These are phyloP conservation scores for Porites divaricata DNA, from an alignment of 92 coral and sea anemone species.

Conservation along the genomic window DNA sequence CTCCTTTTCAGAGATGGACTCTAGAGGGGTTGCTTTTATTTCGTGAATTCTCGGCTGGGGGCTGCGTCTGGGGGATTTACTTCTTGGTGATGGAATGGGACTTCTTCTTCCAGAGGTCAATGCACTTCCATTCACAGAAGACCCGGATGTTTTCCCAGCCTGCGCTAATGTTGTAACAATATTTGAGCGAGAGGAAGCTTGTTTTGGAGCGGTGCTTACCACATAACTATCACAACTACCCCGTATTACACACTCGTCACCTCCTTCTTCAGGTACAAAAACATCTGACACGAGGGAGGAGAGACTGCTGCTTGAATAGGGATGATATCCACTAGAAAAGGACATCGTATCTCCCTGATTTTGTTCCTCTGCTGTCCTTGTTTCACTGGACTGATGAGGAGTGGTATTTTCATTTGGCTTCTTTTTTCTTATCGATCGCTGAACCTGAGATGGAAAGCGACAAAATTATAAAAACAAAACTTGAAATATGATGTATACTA, in stretches of 20 bases:
- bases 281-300: constrained; percentile 27
- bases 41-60: constrained; percentile 22
- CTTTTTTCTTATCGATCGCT: constrained; percentile 10
- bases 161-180: constrained; percentile 23
- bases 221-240: background rate
- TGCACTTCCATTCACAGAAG: background rate
- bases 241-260: constrained; percentile 5
- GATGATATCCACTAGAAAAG: constrained; percentile 40
- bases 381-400: background rate
- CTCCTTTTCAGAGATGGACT: constrained; percentile 9
- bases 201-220: background rate
- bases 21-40: background rate
- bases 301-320: constrained; percentile 29
- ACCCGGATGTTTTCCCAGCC: constrained; percentile 6
- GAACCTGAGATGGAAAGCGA: constrained; percentile 7
- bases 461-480: background rate
- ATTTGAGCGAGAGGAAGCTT: constrained; percentile 14
- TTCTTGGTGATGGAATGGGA: constrained; percentile 37
- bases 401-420: constrained; percentile 24
- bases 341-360: constrained; percentile 17
- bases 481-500: too few species aligned
- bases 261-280: background rate
- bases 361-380: constrained; percentile 13
- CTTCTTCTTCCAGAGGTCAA: constrained; percentile 20
- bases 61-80: background rate